Evolutionary conservation across 53 echinoderm and acorn worm genomes (phyloP), one percentile per base, ranked within the genome.

Genomic region (Actinopyga echinites): DNA sequence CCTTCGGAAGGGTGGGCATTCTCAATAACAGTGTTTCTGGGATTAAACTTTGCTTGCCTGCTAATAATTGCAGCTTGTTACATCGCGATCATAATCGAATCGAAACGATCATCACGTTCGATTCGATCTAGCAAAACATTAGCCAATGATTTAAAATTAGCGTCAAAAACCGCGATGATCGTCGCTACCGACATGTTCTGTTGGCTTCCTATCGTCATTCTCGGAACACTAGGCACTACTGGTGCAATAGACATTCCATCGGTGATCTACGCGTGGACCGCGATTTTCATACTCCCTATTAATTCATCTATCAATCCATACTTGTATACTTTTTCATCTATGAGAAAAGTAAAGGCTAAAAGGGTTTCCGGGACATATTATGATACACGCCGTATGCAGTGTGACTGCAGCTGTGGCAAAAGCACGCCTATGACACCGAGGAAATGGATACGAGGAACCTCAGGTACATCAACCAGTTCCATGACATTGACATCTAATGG

Each of bases 291-390:
- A 37, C 84, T 96, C 5, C 96, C 96, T 9, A 91, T 96, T 53
- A 96, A 96, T 78, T 96, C 96, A 0, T 91, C 96, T 40, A 91
- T 96, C 52, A 96, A 96, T 56, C 96, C 96, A 28, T 93, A 91
- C 58, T 82, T 96, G 9, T 96, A 96, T 65, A 96, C 96, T 21
- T 91, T 96, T 64, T 93, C 96, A 26, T 68, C 92, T 9, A 73
- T 96, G 49, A 49, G 49, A 49, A 49, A 6, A 49, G 49, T 17
- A 49, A 49, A 49, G 49, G 12, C 49, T 49, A 49, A 49, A 49
- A 49, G 7, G 49, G 49, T 49, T 13, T 8, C 49, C 49, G 49
- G 49, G 17, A 49, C 49, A 49, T 49, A 49, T 17, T 49, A 49
- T 17, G 49, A 49, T 2, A 0, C 49, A 15, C 17, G 17, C 17